phyloP scores from a whole-genome alignment of 2,797 vertebrate species.

The Gallinago solitaria region DNA sequence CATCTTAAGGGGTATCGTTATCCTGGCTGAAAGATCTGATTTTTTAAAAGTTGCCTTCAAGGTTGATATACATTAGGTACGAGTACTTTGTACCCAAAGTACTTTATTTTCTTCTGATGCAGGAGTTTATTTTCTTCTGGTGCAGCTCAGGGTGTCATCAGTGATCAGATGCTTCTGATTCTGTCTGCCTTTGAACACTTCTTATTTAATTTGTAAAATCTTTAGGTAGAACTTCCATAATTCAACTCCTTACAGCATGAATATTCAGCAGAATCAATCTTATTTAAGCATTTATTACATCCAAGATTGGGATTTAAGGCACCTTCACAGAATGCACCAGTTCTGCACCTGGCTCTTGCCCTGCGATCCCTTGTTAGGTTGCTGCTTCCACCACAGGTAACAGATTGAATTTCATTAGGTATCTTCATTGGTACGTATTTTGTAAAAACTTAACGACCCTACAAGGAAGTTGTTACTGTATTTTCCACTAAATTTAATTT shows the following conservation, averaged over 20 bases:
- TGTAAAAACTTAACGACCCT: not conserved
- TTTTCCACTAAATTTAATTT: slow-evolving; percentile 5
- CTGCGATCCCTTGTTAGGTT: not conserved
- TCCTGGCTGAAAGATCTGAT: not conserved
- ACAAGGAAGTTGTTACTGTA: not conserved
- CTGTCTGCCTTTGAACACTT: not conserved
- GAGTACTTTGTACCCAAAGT: not conserved
- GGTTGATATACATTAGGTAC: not conserved
- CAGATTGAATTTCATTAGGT: not conserved
- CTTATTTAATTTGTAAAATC: not conserved
- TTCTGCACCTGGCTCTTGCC: not conserved
- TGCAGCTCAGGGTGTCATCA: not conserved
- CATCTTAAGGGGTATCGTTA: not conserved
- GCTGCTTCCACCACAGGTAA: not conserved
- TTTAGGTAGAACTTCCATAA: not conserved
- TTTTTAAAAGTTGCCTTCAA: not conserved
- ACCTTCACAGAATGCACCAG: not conserved
- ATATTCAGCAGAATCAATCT: slow-evolving; percentile 14
- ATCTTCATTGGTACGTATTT: not conserved
- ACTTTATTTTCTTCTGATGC: not conserved
- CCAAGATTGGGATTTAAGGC: not conserved
- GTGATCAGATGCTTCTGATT: not conserved
- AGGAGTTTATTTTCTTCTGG: not conserved
- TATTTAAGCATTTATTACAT: not conserved
- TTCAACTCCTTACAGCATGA: not conserved